Conservation (phyloP, 2,113 vertebrate genomes). For the Ursus arctos region DNA sequence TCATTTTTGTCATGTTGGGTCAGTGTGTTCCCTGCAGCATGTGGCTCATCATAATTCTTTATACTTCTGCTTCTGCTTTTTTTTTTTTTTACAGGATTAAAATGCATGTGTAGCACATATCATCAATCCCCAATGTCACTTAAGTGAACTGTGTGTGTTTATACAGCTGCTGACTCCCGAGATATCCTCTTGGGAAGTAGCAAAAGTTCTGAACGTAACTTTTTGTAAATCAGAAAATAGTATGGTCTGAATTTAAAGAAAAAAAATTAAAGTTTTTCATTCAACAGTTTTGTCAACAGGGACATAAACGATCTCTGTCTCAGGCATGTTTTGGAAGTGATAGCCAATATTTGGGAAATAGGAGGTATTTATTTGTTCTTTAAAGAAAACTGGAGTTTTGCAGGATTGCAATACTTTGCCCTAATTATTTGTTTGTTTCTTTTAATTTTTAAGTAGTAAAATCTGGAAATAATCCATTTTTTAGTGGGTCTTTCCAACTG, state of each 20-base stretch:
- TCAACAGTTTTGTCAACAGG: not conserved
- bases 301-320: not conserved
- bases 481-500: not conserved
- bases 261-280: not conserved
- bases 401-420: not conserved
- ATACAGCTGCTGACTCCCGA: slow-evolving; percentile 61
- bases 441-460: not conserved
- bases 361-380: not conserved
- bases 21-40: not conserved
- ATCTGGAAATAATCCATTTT: not conserved
- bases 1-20: slow-evolving; percentile 26
- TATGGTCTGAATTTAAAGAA: not conserved
- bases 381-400: slow-evolving; percentile 24
- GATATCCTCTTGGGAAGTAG: slow-evolving; percentile 59
- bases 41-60: slow-evolving; percentile 12
- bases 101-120: not conserved
- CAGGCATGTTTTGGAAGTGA: not conserved
- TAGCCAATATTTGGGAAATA: not conserved
- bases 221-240: slow-evolving; percentile 64
- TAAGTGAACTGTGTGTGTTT: slow-evolving; percentile 67
- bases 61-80: not conserved
- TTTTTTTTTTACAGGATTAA: slow-evolving; percentile 59
- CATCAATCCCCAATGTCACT: slow-evolving; percentile 65
- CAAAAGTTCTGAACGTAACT: slow-evolving; percentile 57
- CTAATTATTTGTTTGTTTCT: not conserved